phyloP scores from a whole-genome alignment of 2,888 invertebrate species.

The Aelia acuminata region DNA sequence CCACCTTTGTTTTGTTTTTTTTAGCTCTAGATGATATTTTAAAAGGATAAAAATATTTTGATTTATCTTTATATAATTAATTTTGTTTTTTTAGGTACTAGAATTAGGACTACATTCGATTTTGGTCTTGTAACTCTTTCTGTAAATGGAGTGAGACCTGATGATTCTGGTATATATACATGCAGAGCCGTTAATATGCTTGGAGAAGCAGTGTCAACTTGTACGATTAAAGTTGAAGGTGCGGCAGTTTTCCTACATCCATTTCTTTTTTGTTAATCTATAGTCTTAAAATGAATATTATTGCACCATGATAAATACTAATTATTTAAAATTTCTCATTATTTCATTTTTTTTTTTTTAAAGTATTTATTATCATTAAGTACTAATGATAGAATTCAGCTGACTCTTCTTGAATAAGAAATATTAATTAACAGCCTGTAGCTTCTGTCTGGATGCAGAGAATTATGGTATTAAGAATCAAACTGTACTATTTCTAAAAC shows the following conservation, averaged over 20 bases:
- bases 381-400: too few species aligned
- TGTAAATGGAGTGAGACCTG: slow-evolving; percentile 86
- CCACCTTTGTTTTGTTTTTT: too few species aligned
- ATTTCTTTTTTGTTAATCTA: not conserved
- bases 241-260: slow-evolving; percentile 59
- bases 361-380: not conserved
- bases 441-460: too few species aligned
- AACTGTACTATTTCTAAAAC: too few species aligned
- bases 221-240: slow-evolving; percentile 86
- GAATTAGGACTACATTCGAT: slow-evolving; percentile 94
- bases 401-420: too few species aligned
- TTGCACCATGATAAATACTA: not conserved
- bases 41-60: not conserved
- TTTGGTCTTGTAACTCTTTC: slow-evolving; percentile 96
- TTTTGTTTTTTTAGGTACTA: slow-evolving; percentile 71
- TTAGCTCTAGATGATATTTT: not conserved
- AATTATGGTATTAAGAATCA: too few species aligned
- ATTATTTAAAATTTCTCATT: not conserved
- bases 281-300: not conserved
- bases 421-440: too few species aligned
- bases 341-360: not conserved
- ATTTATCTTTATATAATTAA: not conserved
- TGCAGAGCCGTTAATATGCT: slow-evolving; percentile 93
- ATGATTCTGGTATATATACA: slow-evolving; percentile 95
- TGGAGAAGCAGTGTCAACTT: slow-evolving; percentile 95